Base-by-base conservation (phyloP, 2,888 invertebrate genomes). In the Enchytraeus crypticus region DNA sequence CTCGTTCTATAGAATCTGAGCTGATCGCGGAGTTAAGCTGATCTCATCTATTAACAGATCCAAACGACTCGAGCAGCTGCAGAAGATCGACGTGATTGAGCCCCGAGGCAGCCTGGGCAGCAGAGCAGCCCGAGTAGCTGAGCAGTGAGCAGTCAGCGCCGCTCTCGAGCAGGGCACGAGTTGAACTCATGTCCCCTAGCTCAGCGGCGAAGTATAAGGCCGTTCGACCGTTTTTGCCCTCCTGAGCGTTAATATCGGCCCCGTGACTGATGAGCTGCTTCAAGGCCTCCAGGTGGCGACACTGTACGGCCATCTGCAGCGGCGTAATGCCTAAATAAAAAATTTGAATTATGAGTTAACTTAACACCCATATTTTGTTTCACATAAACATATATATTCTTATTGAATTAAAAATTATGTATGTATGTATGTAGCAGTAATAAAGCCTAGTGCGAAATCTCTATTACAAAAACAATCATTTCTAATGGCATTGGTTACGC, bases 221-320 rank as follows among this genome's bases (percentile, higher is more conserved):
- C 1, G 65, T 63, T 5, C 62, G 57, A 2, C 65, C 65, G 30
- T 61, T 61, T 53, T 63, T 62, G 8, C 61, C 63, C 21, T 65
- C 62, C 1, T 53, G 46, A 21, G 55, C 46, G 47, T 60, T 51
- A n/a, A 58, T 38, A 18, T 53, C 32, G 1, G 59, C 63, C 8
- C 59, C 61, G 2, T 47, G 46, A 26, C 27, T 18, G 2, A 65
- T 33, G 21, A 65, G 54, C 3, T 46, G n/a, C 29, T 18, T 11
- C 30, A 63, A 33, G 26, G 49, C 33, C 8, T 57, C 53, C 3
- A 27, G n/a, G 34, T 58, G 51, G 11, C 43, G 14, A 4, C 21
- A 27, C 49, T 53, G 59, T n/a, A 62, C 65, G 8, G 63, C 65
- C 26, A 60, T 32, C 29, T 65, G 65, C 3, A 63, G 55, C 0